Conservation (phyloP, 2,797 vertebrate genomes). For the Chaunax sp. region DNA sequence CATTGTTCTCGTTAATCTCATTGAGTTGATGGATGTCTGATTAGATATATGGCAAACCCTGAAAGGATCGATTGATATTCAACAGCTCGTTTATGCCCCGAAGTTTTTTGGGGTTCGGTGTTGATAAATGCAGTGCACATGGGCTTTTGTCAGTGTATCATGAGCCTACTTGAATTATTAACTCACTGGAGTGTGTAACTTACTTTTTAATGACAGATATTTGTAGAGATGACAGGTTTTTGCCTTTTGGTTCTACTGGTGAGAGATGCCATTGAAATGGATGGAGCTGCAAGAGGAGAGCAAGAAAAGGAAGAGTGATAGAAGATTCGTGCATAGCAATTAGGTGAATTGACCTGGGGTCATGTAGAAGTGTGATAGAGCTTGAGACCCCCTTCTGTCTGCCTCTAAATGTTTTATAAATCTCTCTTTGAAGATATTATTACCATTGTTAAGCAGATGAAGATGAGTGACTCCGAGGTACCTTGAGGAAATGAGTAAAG, state of each 20-base stretch:
- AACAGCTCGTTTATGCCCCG: constrained; percentile 17
- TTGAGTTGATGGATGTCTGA: constrained; percentile 56
- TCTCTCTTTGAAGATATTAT: constrained; percentile 66
- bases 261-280: constrained; percentile 30
- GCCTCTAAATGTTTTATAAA: constrained; percentile 81
- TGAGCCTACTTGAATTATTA: neutral
- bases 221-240: constrained; percentile 41
- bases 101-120: constrained; percentile 27
- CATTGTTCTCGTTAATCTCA: constrained; percentile 41
- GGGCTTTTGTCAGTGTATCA: constrained; percentile 23
- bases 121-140: constrained; percentile 5
- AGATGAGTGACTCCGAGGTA: constrained; percentile 35
- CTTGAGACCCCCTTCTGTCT: constrained; percentile 49
- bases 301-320: constrained; percentile 21
- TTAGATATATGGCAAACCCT: constrained; percentile 42
- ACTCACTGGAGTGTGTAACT: neutral
- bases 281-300: constrained; percentile 13
- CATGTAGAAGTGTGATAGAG: constrained; percentile 52
- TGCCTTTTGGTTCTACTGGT: constrained; percentile 21
- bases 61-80: constrained; percentile 25
- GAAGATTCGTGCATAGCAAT: constrained; percentile 66
- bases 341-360: constrained; percentile 80
- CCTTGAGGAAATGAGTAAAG: constrained; percentile 45
- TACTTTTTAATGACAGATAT: constrained; percentile 14
- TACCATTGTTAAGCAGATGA: constrained; percentile 51